Percentiles rank a stretch among this genome's conserved stretches.
These are phyloP conservation scores for Leistus spinibarbis DNA, from an alignment of 2,888 invertebrate genomes.

Conservation along the genomic window DNA sequence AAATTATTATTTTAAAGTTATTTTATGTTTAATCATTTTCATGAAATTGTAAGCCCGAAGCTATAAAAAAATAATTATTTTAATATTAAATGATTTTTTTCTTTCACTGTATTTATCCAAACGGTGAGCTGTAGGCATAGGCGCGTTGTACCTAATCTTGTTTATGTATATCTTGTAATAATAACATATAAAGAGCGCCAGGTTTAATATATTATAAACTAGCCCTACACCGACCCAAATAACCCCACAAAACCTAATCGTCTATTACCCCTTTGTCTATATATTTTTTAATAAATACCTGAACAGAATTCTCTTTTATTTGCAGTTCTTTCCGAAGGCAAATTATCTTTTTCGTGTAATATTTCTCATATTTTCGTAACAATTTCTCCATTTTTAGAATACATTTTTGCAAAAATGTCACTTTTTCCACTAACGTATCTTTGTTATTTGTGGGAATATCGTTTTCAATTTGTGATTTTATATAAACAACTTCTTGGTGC, in stretches of 20 bases:
- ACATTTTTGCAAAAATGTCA: slow-evolving; percentile 46
- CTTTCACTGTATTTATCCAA: no score
- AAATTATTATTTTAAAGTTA: no score
- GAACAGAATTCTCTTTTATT: slow-evolving; percentile 47
- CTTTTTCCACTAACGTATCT: slow-evolving; percentile 28
- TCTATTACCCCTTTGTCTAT: no score
- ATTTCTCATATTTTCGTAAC: slow-evolving; percentile 48
- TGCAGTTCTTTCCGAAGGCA: slow-evolving; percentile 48
- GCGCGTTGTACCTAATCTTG: no score
- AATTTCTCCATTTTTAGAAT: slow-evolving; percentile 51
- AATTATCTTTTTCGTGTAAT: slow-evolving; percentile 48
- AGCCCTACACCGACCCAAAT: not conserved
- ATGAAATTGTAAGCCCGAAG: no score
- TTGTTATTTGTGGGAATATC: slow-evolving; percentile 14
- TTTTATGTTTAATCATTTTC: no score
- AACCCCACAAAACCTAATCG: not conserved
- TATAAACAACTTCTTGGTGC: slow-evolving; percentile 19
- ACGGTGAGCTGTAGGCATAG: no score
- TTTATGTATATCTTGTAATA: no score
- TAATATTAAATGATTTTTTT: no score
- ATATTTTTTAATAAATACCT: slow-evolving; percentile 40
- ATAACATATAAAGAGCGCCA: no score
- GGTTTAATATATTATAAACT: no score
- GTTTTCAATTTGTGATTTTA: slow-evolving; percentile 21
- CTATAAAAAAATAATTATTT: no score